Conservation (phyloP, 2,797 vertebrate species). For the Prunella strophiata region DNA sequence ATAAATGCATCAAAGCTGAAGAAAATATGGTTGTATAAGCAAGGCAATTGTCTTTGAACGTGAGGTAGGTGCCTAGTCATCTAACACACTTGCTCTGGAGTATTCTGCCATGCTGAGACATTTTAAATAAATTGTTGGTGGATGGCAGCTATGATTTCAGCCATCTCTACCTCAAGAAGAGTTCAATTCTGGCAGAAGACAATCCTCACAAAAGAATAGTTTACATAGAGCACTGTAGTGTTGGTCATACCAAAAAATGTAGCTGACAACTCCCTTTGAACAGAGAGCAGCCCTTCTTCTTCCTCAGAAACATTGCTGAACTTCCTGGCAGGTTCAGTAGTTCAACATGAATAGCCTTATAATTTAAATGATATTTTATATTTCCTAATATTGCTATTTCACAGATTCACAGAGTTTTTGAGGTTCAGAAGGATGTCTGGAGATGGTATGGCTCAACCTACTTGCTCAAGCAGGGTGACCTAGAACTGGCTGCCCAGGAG, state of each 20-base stretch:
- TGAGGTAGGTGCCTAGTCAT: background rate
- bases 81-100: background rate
- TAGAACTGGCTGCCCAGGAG: background rate
- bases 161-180: background rate
- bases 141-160: background rate
- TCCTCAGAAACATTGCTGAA: background rate
- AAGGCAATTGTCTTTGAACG: background rate
- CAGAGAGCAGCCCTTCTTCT: background rate
- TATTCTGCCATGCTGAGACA: background rate
- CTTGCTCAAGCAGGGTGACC: background rate
- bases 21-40: background rate
- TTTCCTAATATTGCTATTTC: background rate
- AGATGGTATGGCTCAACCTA: background rate
- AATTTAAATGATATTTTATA: background rate
- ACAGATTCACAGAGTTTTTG: background rate
- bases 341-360: background rate
- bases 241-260: background rate
- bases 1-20: conserved; percentile 7
- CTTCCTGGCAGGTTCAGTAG: background rate
- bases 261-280: background rate
- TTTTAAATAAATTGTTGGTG: background rate
- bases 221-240: background rate
- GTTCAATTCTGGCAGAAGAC: background rate
- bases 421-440: background rate
- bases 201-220: background rate